A percentile compares a stretch with the other conserved stretches of the same genome.
Conservation (phyloP, 2,797 vertebrate genomes). For the Danio choprae region DNA sequence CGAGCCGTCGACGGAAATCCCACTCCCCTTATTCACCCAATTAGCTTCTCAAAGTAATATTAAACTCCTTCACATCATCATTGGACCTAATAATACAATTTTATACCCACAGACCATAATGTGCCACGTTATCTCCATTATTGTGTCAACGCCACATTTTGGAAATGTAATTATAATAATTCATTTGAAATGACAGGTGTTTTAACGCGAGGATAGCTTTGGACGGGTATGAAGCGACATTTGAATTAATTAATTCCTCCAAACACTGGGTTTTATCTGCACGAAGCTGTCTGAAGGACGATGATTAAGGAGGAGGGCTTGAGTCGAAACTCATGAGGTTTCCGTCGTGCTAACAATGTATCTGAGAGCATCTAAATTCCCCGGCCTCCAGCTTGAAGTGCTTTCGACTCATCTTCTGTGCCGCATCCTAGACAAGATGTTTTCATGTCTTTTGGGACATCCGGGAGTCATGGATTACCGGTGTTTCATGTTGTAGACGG, state of each 20-base stretch:
- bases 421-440: conserved; percentile 15
- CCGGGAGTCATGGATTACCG: not conserved
- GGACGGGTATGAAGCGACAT: not conserved
- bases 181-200: conserved; percentile 20
- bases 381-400: conserved; percentile 9
- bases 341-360: conserved; percentile 21
- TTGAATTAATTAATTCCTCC: conserved; percentile 18
- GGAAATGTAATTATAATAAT: conserved; percentile 23
- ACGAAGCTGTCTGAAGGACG: conserved; percentile 32
- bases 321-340: conserved; percentile 9
- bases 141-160: not conserved
- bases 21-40: not conserved
- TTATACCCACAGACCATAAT: not conserved
- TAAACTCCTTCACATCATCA: not conserved
- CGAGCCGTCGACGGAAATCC: not conserved
- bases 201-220: not conserved
- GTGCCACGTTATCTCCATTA: conserved; percentile 20
- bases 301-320: conserved; percentile 8
- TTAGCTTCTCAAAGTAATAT: conserved; percentile 16
- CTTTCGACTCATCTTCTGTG: conserved; percentile 16
- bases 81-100: not conserved
- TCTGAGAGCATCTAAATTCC: conserved; percentile 46
- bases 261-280: conserved; percentile 13
- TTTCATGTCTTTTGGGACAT: conserved; percentile 31
- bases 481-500: conserved; percentile 3